Conservation (phyloP, 2,113 vertebrate species). For the Phalacrocorax aristotelis region DNA sequence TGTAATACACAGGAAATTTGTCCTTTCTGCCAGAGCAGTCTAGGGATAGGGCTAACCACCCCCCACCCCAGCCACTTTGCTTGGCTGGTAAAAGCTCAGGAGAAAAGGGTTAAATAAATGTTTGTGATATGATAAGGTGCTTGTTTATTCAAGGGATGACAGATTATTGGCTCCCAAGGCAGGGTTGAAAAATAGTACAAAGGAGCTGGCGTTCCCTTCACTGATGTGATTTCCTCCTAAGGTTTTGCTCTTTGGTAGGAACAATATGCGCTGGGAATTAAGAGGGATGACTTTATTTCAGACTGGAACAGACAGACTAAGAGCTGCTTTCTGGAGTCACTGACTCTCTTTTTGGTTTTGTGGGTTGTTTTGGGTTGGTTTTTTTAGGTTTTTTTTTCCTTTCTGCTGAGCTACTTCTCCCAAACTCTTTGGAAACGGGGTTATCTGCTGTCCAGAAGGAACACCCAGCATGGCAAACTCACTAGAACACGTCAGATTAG, state of each 20-base stretch:
- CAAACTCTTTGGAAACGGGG: slow-evolving; percentile 15
- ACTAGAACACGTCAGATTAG: slow-evolving; percentile 36
- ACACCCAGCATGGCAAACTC: slow-evolving; percentile 25
- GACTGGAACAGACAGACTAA: slow-evolving; percentile 14
- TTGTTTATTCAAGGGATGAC: slow-evolving; percentile 89
- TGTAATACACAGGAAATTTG: slow-evolving; percentile 78
- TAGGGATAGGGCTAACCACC: slow-evolving; percentile 70
- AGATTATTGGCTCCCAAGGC: slow-evolving; percentile 82
- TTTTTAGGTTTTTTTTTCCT: not conserved
- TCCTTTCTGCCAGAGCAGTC: slow-evolving; percentile 78
- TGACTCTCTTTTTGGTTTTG: slow-evolving; percentile 15
- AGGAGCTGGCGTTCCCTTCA: slow-evolving; percentile 77
- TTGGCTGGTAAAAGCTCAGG: slow-evolving; percentile 80
- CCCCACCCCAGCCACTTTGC: slow-evolving; percentile 76
- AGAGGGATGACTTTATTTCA: slow-evolving; percentile 72
- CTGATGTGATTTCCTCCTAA: slow-evolving; percentile 84
- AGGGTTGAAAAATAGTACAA: slow-evolving; percentile 81
- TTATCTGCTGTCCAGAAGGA: not conserved
- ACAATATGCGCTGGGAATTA: slow-evolving; percentile 71
- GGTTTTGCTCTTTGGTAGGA: slow-evolving; percentile 73
- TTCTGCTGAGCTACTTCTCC: not conserved
- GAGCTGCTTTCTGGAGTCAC: not conserved
- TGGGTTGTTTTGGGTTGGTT: not conserved
- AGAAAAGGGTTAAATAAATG: slow-evolving; percentile 99
- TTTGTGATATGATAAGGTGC: slow-evolving; percentile 98